Base-by-base conservation (phyloP, 2,888 invertebrate species). In the Drosophila macrospina region DNA sequence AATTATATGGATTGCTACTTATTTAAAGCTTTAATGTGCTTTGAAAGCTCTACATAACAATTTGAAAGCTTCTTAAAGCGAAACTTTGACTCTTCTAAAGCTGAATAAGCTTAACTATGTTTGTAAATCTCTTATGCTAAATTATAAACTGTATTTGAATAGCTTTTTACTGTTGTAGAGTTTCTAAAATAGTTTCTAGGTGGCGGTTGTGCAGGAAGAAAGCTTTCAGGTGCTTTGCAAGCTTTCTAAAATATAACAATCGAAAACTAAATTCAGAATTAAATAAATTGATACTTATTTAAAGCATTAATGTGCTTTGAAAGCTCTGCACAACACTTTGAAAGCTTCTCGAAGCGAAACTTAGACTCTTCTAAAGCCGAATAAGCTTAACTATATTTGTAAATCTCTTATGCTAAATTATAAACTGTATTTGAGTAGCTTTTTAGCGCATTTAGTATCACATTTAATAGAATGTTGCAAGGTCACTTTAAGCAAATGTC, bases 401-500 rank as follows among this genome's bases (percentile, higher is more conserved):
- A 45, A 15, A 16, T 28, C 1, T 1, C 4, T 10, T 13, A 15
- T 5, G 8, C 15, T 16, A 7, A 0, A 11, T 15, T 45, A 10
- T 7, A 36, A 50, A 36, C 7, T 8, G 5, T 26, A 39, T 39
- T 15, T 39, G 28, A 15, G 7, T 11, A 7, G 20, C 8, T n/a
- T n/a, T n/a, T n/a, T n/a, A n/a, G n/a, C n/a, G n/a, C n/a, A n/a
- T n/a, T n/a, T n/a, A 11, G 28, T 45, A 30, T 7, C 32, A 20
- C 5, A 4, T 41, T 41, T 16, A 20, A 16, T 54, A 55, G 34
- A 55, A 55, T 34, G 32, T 42, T 44, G 44, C 42, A 55, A 55
- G 55, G 42, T 55, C 50, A 57, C 47, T 48, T 48, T 48, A 39
- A 39, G 56, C 15, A n/a, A 37, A 57, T 57, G 57, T 30, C 47